Evolutionary conservation across 2,797 vertebrate species (phyloP).

Genomic region (Cephalopachus bancanus): DNA sequence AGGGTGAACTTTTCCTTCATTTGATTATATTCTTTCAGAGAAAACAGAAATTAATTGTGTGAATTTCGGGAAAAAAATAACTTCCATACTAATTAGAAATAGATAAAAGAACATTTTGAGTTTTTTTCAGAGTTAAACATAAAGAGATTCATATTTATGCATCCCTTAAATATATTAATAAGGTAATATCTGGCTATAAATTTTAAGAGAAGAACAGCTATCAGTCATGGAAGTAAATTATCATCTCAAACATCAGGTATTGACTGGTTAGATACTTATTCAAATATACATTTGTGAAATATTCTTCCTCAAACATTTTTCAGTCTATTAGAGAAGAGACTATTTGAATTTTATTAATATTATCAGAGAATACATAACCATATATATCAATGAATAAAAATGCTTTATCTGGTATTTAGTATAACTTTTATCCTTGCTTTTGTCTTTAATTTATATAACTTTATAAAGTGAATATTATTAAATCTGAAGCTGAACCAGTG

Average conservation of each 20-base stretch:
- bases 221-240: neutral
- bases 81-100: neutral
- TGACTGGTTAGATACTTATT: neutral
- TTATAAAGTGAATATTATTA: neutral
- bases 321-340: neutral
- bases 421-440: slow-evolving; percentile 9
- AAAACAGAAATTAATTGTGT: neutral
- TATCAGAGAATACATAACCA: neutral
- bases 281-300: slow-evolving; percentile 44
- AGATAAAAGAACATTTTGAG: neutral
- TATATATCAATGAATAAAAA: slow-evolving; percentile 49
- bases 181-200: neutral
- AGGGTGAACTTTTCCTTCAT: neutral
- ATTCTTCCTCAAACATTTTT: neutral
- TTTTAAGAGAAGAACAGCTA: neutral
- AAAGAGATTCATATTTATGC: neutral
- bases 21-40: slow-evolving; percentile 32
- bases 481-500: neutral
- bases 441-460: slow-evolving; percentile 56
- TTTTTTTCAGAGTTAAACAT: neutral
- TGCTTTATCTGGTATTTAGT: slow-evolving; percentile 14
- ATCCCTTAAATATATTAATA: slow-evolving; percentile 20
- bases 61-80: neutral
- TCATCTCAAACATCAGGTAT: neutral
- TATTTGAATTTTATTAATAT: slow-evolving; percentile 24